Percentiles rank a stretch among this genome's conserved stretches.
Conservation (phyloP, 2,797 vertebrate species). For the Pangasius djambal region DNA sequence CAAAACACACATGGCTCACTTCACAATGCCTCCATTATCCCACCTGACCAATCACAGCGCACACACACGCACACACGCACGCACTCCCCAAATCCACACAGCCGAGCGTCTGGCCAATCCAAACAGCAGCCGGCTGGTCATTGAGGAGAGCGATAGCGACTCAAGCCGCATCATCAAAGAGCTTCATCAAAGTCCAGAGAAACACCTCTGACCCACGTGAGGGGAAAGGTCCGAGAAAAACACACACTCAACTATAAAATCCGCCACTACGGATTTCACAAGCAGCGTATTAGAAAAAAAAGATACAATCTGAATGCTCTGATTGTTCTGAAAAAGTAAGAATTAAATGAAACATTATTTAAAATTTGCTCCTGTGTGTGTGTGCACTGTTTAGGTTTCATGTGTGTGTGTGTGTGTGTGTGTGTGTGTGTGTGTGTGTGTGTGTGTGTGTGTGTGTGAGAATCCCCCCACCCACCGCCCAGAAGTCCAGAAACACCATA, state of each 20-base stretch:
- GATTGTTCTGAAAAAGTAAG: neutral
- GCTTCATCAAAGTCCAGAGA: constrained; percentile 15
- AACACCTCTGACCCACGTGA: neutral
- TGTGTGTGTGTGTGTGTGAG: too few species aligned
- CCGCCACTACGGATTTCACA: neutral
- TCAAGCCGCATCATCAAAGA: constrained; percentile 31
- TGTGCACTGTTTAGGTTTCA: neutral
- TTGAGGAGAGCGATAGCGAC: constrained; percentile 21
- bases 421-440: neutral
- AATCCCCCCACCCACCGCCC: too few species aligned
- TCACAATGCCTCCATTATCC: constrained; percentile 43
- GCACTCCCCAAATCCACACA: neutral
- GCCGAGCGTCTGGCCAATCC: constrained; percentile 17
- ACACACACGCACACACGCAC: neutral
- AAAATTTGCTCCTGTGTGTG: neutral
- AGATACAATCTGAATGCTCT: neutral
- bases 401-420: neutral
- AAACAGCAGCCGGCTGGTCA: constrained; percentile 38
- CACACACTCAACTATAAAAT: neutral
- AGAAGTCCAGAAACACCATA: neutral
- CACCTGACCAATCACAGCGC: constrained; percentile 43
- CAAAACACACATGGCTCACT: constrained; percentile 33
- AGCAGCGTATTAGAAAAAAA: neutral
- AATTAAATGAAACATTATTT: neutral
- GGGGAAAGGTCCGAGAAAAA: neutral